Percentiles rank a stretch among this genome's conserved stretches.
Conservation (phyloP, 2,113 vertebrate genomes). For the Oreotrochilus melanogaster region DNA sequence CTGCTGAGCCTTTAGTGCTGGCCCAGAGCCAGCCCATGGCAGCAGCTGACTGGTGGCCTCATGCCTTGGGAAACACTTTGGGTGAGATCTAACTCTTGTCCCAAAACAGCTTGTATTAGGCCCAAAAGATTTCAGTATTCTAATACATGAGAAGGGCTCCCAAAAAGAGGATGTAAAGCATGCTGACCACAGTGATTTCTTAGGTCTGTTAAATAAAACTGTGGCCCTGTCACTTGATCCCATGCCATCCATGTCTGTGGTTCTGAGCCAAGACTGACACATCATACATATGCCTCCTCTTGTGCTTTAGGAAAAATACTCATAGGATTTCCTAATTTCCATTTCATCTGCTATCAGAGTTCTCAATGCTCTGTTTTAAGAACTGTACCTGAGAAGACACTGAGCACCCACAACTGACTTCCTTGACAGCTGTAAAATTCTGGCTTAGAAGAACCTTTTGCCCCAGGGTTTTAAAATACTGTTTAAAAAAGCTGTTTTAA, state of each 20-base stretch:
- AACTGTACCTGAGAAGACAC: neutral
- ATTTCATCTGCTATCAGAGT: neutral
- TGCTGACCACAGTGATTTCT: neutral
- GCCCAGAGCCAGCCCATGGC: neutral
- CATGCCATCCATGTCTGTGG: neutral
- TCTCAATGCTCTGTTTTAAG: neutral
- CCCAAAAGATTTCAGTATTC: neutral
- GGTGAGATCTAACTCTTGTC: neutral
- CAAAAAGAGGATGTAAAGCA: neutral
- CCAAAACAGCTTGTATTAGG: neutral
- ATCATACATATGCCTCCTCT: neutral
- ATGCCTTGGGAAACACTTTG: accelerated
- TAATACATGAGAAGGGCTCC: neutral
- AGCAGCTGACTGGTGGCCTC: neutral
- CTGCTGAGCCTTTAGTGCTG: neutral
- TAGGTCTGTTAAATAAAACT: neutral
- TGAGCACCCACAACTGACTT: neutral
- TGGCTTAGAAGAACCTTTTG: neutral
- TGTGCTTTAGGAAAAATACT: neutral
- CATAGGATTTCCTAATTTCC: neutral
- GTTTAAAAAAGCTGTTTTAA: neutral
- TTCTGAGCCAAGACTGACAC: neutral
- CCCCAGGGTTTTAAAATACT: neutral
- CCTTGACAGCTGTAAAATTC: neutral
- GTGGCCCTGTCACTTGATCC: neutral